Percentiles rank a stretch among this genome's conserved stretches.
Evolutionary conservation across 2,888 invertebrate genomes (phyloP).

Genomic region (Iselma pallidipennis): DNA sequence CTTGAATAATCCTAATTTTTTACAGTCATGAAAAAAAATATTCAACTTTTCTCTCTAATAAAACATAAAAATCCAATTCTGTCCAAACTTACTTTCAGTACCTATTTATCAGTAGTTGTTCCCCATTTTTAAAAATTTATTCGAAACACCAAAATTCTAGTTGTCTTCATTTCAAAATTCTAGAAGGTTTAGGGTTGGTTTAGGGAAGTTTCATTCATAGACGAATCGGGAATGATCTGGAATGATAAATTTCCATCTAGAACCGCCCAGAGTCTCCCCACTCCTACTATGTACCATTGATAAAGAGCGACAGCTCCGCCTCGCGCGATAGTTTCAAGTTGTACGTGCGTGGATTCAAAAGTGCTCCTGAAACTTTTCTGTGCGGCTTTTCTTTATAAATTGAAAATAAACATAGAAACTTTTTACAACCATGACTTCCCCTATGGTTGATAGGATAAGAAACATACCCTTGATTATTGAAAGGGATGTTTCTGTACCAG

Average conservation of each 20-base stretch:
- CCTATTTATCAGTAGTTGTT: too few species aligned
- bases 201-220: too few species aligned
- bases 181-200: too few species aligned
- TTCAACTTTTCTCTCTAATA: too few species aligned
- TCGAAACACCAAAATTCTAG: too few species aligned
- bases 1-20: too few species aligned
- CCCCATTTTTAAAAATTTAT: too few species aligned
- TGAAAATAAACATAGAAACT: too few species aligned
- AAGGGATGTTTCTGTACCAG: slow-evolving; percentile 21
- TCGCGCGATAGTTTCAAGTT: background rate
- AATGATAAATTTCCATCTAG: slow-evolving; percentile 4
- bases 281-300: background rate
- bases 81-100: too few species aligned
- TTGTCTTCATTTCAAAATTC: too few species aligned
- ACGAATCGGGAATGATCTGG: background rate
- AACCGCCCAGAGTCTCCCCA: slow-evolving; percentile 14
- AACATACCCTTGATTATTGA: slow-evolving; percentile 31
- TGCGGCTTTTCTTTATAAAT: background rate
- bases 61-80: too few species aligned
- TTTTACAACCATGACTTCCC: slow-evolving; percentile 24
- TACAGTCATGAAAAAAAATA: too few species aligned
- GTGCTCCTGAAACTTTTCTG: background rate
- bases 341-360: background rate
- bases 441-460: slow-evolving; percentile 25
- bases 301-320: background rate